Evolutionary conservation across 1,140 invertebrate species (phyloP).

Genomic region (Drosophila littoralis): DNA sequence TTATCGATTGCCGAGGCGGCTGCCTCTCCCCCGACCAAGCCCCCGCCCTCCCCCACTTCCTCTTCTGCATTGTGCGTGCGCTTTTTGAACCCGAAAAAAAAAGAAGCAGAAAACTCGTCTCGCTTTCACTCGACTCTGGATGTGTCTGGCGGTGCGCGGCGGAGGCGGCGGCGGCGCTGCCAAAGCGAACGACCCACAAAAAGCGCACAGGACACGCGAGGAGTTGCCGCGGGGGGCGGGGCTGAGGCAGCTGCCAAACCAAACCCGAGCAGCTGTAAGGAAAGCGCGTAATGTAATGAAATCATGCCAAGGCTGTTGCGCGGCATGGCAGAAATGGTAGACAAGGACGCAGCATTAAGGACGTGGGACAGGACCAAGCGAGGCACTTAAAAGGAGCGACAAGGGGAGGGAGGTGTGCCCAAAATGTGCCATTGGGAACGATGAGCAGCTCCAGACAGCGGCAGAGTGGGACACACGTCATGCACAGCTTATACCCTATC

Average conservation of each 20-base stretch:
- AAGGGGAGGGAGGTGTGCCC: neutral
- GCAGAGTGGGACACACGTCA: neutral
- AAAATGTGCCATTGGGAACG: constrained; percentile 34
- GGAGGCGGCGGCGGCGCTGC: constrained; percentile 4
- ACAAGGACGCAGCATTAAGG: constrained; percentile 7
- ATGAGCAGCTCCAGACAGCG: neutral
- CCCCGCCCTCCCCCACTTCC: neutral
- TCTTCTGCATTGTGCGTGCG: constrained; percentile 59
- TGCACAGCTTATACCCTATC: neutral
- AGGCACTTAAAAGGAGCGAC: constrained; percentile 12
- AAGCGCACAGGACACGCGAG: constrained; percentile 8
- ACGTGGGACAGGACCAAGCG: neutral
- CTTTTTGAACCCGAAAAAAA: constrained; percentile 44
- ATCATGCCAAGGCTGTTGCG: constrained; percentile 76
- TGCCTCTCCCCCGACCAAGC: neutral
- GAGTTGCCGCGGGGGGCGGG: neutral
- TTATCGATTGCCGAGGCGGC: constrained; percentile 55
- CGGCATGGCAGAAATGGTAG: constrained; percentile 1
- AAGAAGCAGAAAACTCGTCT: constrained; percentile 13
- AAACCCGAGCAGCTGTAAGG: constrained; percentile 12
- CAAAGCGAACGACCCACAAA: constrained; percentile 56
- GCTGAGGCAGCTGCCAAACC: neutral
- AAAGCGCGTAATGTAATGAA: constrained; percentile 65
- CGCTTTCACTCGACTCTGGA: constrained; percentile 52
- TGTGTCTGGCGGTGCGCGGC: constrained; percentile 73